Percentiles rank a stretch among this genome's conserved stretches.
Conservation (phyloP, 2,888 invertebrate genomes). For the Dyspetes luteomarginatus region DNA sequence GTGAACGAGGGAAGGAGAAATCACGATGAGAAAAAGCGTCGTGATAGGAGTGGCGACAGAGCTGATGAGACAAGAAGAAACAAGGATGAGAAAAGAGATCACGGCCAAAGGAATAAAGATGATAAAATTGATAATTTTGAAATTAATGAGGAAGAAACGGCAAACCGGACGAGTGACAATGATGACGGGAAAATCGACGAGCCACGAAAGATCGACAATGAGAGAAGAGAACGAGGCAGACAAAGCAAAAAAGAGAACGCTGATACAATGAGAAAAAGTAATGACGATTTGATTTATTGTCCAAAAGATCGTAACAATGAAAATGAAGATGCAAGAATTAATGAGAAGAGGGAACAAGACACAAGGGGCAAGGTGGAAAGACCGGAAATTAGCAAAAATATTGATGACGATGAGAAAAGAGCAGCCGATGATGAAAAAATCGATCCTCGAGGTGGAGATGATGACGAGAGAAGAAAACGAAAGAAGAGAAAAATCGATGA, state of each 20-base stretch:
- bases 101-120: not conserved
- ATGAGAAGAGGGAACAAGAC: conserved; percentile 35
- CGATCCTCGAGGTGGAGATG: not conserved
- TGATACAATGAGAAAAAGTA: not conserved
- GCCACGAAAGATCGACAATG: not conserved
- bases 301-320: not conserved
- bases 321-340: conserved; percentile 20
- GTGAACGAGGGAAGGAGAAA: not conserved
- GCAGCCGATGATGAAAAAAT: conserved; percentile 5
- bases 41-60: not conserved
- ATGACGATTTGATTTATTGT: not conserved
- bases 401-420: conserved; percentile 7
- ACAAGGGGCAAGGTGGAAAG: conserved; percentile 47
- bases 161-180: not conserved
- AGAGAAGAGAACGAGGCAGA: not conserved
- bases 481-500: conserved; percentile 24
- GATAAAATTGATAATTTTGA: not conserved
- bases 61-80: not conserved
- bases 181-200: not conserved
- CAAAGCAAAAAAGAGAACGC: conserved; percentile 9
- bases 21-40: not conserved
- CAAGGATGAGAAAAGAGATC: not conserved
- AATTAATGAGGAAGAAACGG: not conserved
- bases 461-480: conserved; percentile 48
- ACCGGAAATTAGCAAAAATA: conserved; percentile 57